Conservation (phyloP, 2,797 vertebrate species). For the Takifugu rubripes region DNA sequence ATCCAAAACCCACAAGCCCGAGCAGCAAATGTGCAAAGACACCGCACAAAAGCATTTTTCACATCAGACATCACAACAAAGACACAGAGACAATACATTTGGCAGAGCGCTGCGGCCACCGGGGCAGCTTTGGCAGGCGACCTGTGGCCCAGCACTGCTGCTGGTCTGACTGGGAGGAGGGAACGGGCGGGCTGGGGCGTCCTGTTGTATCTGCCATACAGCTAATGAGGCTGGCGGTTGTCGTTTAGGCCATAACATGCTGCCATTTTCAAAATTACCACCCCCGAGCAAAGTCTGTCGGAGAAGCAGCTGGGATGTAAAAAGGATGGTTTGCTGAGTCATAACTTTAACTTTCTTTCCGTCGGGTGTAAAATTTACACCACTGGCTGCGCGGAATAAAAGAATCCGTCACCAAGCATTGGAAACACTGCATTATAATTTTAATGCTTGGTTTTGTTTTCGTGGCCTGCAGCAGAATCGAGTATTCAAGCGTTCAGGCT, state of each 20-base stretch:
- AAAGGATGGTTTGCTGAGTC: conserved; percentile 34
- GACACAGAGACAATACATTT: conserved; percentile 21
- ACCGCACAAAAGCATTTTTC: conserved; percentile 10
- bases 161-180: conserved; percentile 35
- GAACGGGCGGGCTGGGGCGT: conserved; percentile 13
- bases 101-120: conserved; percentile 23
- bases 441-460: conserved; percentile 7
- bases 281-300: conserved; percentile 43
- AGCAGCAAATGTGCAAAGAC: conserved; percentile 2
- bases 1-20: conserved; percentile 1
- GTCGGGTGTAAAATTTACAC: conserved; percentile 20
- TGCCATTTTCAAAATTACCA: conserved; percentile 53
- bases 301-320: conserved; percentile 20
- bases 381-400: conserved; percentile 21
- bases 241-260: conserved; percentile 23
- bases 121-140: conserved; percentile 46
- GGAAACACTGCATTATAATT: conserved; percentile 24
- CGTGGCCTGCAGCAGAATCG: conserved; percentile 14
- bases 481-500: conserved; percentile 25
- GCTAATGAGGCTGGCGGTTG: conserved; percentile 39
- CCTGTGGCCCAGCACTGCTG: conserved; percentile 17
- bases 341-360: conserved; percentile 26
- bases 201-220: conserved; percentile 20
- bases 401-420: conserved; percentile 9
- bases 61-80: conserved; percentile 30